These are phyloP conservation scores for Lysandra coridon DNA, from an alignment of 2,888 invertebrate species.

Conservation along the genomic window DNA sequence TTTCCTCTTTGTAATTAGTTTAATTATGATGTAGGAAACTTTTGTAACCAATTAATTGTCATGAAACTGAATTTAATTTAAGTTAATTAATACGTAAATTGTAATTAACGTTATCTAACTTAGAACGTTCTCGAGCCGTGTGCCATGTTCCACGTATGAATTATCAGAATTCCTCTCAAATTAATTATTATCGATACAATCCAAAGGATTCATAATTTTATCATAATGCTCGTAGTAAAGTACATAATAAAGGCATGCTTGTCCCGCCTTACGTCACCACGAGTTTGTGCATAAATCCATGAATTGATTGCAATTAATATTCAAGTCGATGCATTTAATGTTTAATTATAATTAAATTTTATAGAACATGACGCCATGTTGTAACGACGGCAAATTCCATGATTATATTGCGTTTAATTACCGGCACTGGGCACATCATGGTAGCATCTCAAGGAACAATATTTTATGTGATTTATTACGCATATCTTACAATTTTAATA, in stretches of 20 bases:
- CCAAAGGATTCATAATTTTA: conserved; percentile 9
- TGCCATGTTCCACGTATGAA: background rate
- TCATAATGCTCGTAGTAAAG: background rate
- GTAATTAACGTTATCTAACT: background rate
- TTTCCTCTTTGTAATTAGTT: too few relatives aligned
- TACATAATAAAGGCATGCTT: conserved; percentile 7
- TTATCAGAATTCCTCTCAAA: background rate
- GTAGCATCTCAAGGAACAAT: background rate
- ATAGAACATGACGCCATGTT: background rate
- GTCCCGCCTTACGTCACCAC: background rate
- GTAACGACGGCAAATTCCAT: background rate
- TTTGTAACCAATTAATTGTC: background rate
- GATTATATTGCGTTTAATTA: background rate
- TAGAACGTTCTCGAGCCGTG: background rate
- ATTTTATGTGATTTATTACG: background rate
- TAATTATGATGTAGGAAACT: background rate
- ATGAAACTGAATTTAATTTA: background rate
- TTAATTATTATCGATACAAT: conserved; percentile 14
- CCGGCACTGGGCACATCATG: background rate
- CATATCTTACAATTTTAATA: background rate
- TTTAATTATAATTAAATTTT: conserved; percentile 14
- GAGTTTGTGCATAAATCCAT: background rate
- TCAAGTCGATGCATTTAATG: background rate
- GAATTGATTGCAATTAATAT: conserved; percentile 18
- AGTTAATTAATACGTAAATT: background rate